Evolutionary conservation across 2,888 invertebrate genomes (phyloP).

Genomic region (Julus scandinavius): DNA sequence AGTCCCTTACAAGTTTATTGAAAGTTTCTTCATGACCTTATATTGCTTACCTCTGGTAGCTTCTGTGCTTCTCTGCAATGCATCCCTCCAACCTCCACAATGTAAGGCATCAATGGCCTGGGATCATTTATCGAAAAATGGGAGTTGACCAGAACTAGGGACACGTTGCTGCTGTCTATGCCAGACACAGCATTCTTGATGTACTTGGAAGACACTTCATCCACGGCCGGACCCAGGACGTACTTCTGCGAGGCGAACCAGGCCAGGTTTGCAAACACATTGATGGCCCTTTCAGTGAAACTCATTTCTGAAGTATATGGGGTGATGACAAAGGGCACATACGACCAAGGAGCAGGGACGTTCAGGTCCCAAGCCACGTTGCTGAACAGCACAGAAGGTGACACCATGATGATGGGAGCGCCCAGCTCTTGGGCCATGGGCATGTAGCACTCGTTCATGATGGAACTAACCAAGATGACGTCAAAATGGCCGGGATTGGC

Average conservation of each 20-base stretch:
- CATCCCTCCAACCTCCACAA: conserved; percentile 56
- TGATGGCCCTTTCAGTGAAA: conserved; percentile 15
- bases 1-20: neutral
- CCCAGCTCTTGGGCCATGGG: neutral
- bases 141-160: conserved; percentile 53
- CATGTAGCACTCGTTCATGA: conserved; percentile 30
- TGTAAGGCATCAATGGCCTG: conserved; percentile 54
- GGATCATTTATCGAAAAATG: conserved; percentile 52
- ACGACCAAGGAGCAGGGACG: conserved; percentile 51
- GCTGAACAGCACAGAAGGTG: neutral
- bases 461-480: conserved; percentile 16
- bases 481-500: conserved; percentile 46
- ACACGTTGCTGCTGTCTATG: conserved; percentile 28
- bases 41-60: conserved; percentile 52
- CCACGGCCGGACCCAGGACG: neutral
- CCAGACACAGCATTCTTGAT: neutral
- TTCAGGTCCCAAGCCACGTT: conserved; percentile 48
- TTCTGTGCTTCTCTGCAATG: conserved; percentile 53
- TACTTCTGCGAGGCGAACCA: neutral
- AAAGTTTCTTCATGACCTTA: no score
- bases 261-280: neutral
- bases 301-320: neutral
- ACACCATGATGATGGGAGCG: conserved; percentile 39
- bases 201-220: neutral
- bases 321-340: conserved; percentile 21